Evolutionary conservation across 2,797 vertebrate species (phyloP), one percentile per base, ranked within the genome.

Genomic region (Malurus splendens): DNA sequence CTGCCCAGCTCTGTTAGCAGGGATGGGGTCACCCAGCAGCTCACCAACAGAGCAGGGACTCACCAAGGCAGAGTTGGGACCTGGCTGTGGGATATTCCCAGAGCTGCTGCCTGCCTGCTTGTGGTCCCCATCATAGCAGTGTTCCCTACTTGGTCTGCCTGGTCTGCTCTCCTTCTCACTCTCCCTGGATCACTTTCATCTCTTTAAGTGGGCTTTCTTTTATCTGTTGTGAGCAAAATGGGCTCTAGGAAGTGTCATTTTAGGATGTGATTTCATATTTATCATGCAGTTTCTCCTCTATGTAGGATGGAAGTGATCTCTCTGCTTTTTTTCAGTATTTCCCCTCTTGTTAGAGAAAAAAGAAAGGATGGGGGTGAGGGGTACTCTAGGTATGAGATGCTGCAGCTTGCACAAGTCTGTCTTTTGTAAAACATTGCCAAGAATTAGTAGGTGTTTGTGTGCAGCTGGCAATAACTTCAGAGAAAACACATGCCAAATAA

Each of bases 61-160:
- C 1, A 1, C 5, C 14, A 6, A 18, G 4, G 14, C 10, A 7
- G n/a, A 48, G 15, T 7, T 5, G 50, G 13, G 32, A 16, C 65
- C 23, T 0, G 0, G 12, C 52, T 2, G 0, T 0, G 2, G 75
- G 70, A 7, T 65, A 78, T 56, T 45, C 60, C 52, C 9, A 0
- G n/a, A 14, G 36, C 65, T 39, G 28, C 68, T 44, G 20, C 50
- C 57, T 55, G 6, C 0, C 12, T 12, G 39, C 1, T 4, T 48
- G 59, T 39, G 59, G 22, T 75, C 52, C 41, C 1, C 20, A 9
- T 23, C 0, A 0, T 4, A 47, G 50, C 28, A 15, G n/a, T 11
- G 36, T 66, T 77, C 79, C 60, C 60, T 54, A 9, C 88, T 68
- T 14, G 2, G 5, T 51, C 72, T 85, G 48, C 36, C 45, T 19